phyloP scores from a whole-genome alignment of 1,140 invertebrate species.

The Bathynomus jamesi region DNA sequence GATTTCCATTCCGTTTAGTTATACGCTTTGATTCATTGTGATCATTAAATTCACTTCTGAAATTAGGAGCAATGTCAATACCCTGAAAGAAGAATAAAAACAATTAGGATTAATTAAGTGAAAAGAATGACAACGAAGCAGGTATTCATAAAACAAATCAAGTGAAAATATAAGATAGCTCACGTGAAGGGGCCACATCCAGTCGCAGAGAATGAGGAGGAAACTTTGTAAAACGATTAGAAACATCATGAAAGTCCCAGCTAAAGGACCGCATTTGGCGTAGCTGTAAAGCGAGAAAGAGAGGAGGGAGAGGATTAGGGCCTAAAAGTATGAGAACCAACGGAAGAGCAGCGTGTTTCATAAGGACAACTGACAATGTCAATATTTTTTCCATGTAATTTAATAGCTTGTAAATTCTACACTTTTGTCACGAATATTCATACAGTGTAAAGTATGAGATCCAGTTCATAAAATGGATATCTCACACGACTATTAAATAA shows the following conservation, averaged over 20 bases:
- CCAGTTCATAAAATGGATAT: not conserved
- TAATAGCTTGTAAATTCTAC: no score
- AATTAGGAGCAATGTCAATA: no score
- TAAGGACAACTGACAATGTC: no score
- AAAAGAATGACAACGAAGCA: no score
- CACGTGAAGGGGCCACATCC: not conserved
- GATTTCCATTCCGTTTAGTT: no score
- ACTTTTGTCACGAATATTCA: not conserved
- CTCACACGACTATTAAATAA: not conserved
- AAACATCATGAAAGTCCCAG: not conserved
- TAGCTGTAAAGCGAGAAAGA: not conserved
- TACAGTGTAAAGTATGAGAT: not conserved
- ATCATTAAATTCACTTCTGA: no score
- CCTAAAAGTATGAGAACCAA: not conserved
- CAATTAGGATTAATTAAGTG: no score
- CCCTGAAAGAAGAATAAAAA: no score
- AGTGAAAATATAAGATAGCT: no score
- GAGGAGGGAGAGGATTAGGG: not conserved
- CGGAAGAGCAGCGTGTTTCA: not conserved
- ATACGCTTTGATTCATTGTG: no score
- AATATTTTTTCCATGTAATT: no score
- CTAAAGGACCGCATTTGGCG: not conserved
- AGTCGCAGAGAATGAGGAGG: not conserved
- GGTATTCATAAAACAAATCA: no score
- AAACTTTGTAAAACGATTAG: not conserved